phyloP scores from a whole-genome alignment of 2,888 invertebrate genomes.

The Dolomedes plantarius region DNA sequence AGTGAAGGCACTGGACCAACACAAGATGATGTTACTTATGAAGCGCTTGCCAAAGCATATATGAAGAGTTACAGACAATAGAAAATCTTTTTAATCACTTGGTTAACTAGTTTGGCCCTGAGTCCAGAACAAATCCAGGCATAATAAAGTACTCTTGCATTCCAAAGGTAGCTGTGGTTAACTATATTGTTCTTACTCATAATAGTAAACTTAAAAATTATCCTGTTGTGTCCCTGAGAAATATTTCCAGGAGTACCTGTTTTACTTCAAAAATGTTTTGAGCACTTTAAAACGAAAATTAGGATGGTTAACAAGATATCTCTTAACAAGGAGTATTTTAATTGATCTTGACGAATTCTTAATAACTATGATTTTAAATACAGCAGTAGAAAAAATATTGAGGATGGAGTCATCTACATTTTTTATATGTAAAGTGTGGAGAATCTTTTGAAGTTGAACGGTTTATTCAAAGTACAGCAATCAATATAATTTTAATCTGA shows the following conservation, averaged over 20 bases:
- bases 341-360: conserved; percentile 69
- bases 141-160: conserved; percentile 75
- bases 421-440: conserved; percentile 87
- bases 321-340: conserved; percentile 46
- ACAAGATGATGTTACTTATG: conserved; percentile 86
- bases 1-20: conserved; percentile 88
- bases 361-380: conserved; percentile 77
- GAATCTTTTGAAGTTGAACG: conserved; percentile 88
- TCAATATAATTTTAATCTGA: conserved; percentile 83
- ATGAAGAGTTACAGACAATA: conserved; percentile 76
- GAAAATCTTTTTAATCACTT: conserved; percentile 77
- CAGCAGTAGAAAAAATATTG: conserved; percentile 77
- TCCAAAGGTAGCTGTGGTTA: conserved; percentile 78
- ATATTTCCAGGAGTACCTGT: conserved; percentile 85
- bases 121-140: conserved; percentile 74
- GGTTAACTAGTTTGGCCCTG: conserved; percentile 75
- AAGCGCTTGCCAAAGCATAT: conserved; percentile 81
- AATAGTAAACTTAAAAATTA: conserved; percentile 79
- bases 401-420: conserved; percentile 78
- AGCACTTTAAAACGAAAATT: conserved; percentile 66
- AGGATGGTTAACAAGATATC: conserved; percentile 64
- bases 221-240: conserved; percentile 79
- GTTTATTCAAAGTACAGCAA: conserved; percentile 85
- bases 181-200: conserved; percentile 78
- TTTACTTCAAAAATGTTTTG: conserved; percentile 78